Evolutionary conservation across 2,888 invertebrate species (phyloP), one percentile per base, ranked within the genome.

Genomic region (Limnephilus lunatus): DNA sequence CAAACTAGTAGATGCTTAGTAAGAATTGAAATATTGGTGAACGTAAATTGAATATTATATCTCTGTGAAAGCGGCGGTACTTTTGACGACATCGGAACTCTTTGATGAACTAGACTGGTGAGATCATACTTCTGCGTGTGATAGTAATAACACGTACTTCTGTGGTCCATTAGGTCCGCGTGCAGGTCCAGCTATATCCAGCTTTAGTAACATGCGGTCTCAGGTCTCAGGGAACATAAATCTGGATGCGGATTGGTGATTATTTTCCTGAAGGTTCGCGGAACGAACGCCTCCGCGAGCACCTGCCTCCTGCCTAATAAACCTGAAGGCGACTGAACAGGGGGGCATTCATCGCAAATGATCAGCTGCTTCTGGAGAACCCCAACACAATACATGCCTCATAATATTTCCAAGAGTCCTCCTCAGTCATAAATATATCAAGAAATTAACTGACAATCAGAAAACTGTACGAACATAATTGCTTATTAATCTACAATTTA

Each of bases 171-270:
- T 68, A 30, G 53, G 68, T 19, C 85, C 35, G 85, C 85, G 81
- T 31, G 81, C 81, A 14, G 81, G 81, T 39, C 15, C 85, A 35
- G 32, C 19, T 25, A 11, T 68, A 53, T 87, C 15, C 53, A 32
- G 87, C 30, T 19, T 30, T 30, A 86, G 35, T 86, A 86, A 86
- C 86, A 86, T 32, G 53, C 87, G 15, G 87, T 53, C 87, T 87
- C 87, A 14, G 15, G 87, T 53, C 87, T 87, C 87, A 14, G 85
- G 68, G 30, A 87, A 53, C 92, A 92, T 92, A 92, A 92, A 92
- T 92, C 92, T 90, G 90, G 80, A 81, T 81, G 92, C 86, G 87
- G 90, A 90, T 92, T 90, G 85, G 90, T 90, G 92, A 90, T 85
- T 92, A 92, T 90, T 92, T 92, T 85, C 86, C 30, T 44, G 68